Percentiles rank a stretch among this genome's conserved stretches.
phyloP scores from a whole-genome alignment of 1,140 invertebrate genomes.

The Drosophila chauvacae region DNA sequence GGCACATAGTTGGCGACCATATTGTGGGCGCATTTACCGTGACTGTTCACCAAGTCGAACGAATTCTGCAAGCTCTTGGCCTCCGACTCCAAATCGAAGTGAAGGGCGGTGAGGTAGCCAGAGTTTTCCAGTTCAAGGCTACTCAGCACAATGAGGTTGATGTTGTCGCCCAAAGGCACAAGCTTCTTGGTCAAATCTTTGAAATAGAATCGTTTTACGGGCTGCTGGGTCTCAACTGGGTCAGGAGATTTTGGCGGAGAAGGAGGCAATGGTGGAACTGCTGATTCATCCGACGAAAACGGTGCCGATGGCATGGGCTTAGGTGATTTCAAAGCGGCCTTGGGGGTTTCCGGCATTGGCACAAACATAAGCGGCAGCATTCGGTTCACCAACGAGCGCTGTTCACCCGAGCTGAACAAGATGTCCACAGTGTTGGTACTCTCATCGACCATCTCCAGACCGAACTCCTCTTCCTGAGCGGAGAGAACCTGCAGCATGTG shows the following conservation, averaged over 20 bases:
- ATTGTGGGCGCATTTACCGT: constrained; percentile 7
- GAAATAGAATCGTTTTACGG: constrained; percentile 33
- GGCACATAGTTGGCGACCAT: constrained; percentile 33
- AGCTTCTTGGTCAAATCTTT: constrained; percentile 21
- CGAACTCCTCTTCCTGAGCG: constrained; percentile 5
- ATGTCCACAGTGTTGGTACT: constrained; percentile 27
- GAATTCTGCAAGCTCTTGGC: constrained; percentile 22
- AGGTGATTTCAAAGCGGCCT: not conserved
- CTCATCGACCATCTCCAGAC: constrained; percentile 11
- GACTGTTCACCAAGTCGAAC: constrained; percentile 1
- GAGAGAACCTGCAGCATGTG: constrained; percentile 16
- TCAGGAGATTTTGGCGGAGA: constrained; percentile 46
- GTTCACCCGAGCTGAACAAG: constrained; percentile 8
- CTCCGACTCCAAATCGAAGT: constrained; percentile 14
- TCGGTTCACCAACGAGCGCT: constrained; percentile 36
- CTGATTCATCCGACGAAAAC: not conserved
- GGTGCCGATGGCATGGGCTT: not conserved
- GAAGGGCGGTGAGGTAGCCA: constrained; percentile 47
- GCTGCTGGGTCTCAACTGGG: not conserved
- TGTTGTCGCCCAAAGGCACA: constrained; percentile 26
- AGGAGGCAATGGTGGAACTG: constrained; percentile 19
- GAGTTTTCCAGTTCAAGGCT: not conserved
- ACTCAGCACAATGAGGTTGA: constrained; percentile 22
- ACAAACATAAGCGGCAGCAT: constrained; percentile 53
- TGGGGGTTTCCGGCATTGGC: not conserved